Evolutionary conservation across 2,113 vertebrate species (phyloP), one percentile per base, ranked within the genome.

Genomic region (Pedetes capensis): DNA sequence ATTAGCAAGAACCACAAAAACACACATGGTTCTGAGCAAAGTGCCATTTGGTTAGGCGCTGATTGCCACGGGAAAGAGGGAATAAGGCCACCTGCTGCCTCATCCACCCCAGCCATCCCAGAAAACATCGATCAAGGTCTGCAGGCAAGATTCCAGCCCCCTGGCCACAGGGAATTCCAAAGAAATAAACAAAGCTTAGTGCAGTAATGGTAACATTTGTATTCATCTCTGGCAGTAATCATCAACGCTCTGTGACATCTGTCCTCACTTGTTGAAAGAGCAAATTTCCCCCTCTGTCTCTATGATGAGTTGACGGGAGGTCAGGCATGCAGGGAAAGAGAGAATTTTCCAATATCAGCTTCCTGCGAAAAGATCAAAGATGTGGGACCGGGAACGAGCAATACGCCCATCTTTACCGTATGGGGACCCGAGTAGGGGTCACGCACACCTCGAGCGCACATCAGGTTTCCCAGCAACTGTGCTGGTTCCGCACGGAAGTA

Each of bases 261-360:
- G 91, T 91, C 78, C 86, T 93, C 61, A 51, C 87, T 79, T 91
- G 86, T 57, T 89, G 91, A 63, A 59, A 59, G 84, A 90, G n/a
- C 42, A 87, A 86, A 83, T 81, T 72, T 89, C 72, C 76, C 84
- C 76, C 78, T 87, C n/a, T 39, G 16, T 76, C 84, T 94, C 88
- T 57, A 63, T 3, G 49, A 76, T 13, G 91, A 93, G 64, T 17
- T 37, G 61, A 87, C 83, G 68, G 51, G 79, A 66, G 42, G 44
- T 42, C 51, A 78, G 82, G 66, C 16, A 17, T 85, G 87, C 29
- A 63, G 80, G 29, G 75, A 87, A 42, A 68, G 61, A 81, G 49
- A 92, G 86, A 72, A 74, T 81, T 64, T 86, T 94, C 88, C 51
- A 64, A 49, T 49, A 22, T 71, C n/a, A 57, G 59, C 75, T 86